Conservation (phyloP, 92 coral and sea anemone species). For the Palythoa caribaeorum region DNA sequence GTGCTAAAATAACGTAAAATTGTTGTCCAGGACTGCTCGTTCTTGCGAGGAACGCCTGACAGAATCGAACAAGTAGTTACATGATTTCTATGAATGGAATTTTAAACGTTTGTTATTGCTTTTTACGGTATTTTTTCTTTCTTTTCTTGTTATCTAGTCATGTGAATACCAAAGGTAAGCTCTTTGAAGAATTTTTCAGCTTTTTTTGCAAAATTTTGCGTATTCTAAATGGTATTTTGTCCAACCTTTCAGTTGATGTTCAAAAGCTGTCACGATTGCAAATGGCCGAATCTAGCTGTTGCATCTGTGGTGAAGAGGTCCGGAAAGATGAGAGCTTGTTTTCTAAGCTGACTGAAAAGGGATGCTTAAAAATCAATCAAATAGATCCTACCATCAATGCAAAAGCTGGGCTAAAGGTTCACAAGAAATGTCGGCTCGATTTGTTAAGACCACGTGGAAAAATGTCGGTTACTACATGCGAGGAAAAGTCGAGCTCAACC, state of each 20-base stretch:
- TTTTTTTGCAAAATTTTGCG: neutral
- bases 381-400: neutral
- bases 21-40: neutral
- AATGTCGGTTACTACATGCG: neutral
- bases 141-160: neutral
- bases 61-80: neutral
- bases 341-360: slow-evolving; percentile 25
- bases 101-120: neutral
- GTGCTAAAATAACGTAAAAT: neutral
- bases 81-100: neutral
- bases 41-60: slow-evolving; percentile 1
- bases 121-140: neutral
- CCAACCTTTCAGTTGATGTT: neutral
- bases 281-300: slow-evolving; percentile 13
- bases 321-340: slow-evolving; percentile 22
- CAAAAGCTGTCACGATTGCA: neutral
- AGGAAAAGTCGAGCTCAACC: neutral
- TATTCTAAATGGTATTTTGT: neutral
- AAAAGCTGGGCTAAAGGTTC: slow-evolving; percentile 38
- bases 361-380: slow-evolving; percentile 33
- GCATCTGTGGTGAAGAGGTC: slow-evolving; percentile 40
- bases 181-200: neutral
- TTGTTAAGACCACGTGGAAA: slow-evolving; percentile 36
- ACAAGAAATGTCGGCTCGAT: slow-evolving; percentile 41
- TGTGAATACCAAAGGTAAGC: neutral